Conservation (phyloP, 1,140 invertebrate species). For the Dufourea novaeangliae region DNA sequence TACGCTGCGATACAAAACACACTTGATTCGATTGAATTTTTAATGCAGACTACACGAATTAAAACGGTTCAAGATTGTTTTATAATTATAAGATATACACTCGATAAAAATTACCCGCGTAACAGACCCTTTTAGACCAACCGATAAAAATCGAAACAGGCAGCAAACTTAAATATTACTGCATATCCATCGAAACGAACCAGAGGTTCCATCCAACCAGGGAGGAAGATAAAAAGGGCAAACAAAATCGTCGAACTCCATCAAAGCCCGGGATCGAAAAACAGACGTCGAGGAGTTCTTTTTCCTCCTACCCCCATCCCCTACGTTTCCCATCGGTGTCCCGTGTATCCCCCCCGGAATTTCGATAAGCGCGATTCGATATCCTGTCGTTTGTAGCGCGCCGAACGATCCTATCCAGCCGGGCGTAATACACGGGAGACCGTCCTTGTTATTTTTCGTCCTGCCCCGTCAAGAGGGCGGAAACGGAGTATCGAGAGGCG, state of each 20-base stretch:
- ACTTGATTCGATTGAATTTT: no score
- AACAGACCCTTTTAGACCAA: no score
- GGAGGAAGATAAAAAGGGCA: not conserved
- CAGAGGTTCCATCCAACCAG: not conserved
- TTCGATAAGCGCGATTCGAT: conserved; percentile 52
- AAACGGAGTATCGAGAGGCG: conserved; percentile 5
- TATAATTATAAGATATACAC: no score
- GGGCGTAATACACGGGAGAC: conserved; percentile 53
- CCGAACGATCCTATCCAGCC: conserved; percentile 30
- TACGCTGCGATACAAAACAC: no score
- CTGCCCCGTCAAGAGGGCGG: conserved; percentile 44
- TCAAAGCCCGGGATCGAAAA: conserved; percentile 10
- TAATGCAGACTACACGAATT: no score
- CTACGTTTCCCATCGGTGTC: not conserved
- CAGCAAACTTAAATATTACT: no score
- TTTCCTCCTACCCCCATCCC: not conserved
- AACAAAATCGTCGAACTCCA: conserved; percentile 15
- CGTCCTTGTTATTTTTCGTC: conserved; percentile 53
- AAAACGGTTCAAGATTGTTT: no score
- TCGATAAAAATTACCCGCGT: no score
- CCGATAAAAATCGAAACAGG: no score
- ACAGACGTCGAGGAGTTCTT: not conserved
- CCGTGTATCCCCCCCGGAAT: conserved; percentile 35
- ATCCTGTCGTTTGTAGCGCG: conserved; percentile 36
- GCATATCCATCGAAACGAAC: not conserved